Percentiles rank a stretch among this genome's conserved stretches.
These are phyloP conservation scores for Tympanuchus pallidicinctus DNA, from an alignment of 2,113 vertebrate genomes.

Conservation along the genomic window DNA sequence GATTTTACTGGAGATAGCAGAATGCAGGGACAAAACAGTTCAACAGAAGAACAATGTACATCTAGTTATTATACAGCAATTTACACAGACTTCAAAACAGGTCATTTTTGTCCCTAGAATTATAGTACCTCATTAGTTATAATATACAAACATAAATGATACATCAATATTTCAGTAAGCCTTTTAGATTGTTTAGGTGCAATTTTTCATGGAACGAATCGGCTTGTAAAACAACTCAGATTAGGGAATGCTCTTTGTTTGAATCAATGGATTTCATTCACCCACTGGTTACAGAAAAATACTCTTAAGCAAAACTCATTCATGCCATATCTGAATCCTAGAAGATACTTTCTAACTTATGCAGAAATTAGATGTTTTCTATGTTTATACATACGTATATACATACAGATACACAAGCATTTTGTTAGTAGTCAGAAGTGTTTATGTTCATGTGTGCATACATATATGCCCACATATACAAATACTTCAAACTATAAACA, in stretches of 20 bases:
- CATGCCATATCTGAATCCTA: neutral
- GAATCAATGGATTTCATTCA: neutral
- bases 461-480: neutral
- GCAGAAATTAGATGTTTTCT: neutral
- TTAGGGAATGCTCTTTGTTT: neutral
- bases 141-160: neutral
- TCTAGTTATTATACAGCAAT: neutral
- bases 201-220: neutral
- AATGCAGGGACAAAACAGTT: fast-evolving
- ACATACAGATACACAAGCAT: neutral
- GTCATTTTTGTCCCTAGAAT: neutral
- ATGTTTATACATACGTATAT: neutral
- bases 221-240: neutral
- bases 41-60: neutral
- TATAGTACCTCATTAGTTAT: neutral
- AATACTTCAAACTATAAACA: neutral
- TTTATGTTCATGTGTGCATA: neutral
- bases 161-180: neutral
- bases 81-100: neutral
- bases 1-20: neutral
- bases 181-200: neutral
- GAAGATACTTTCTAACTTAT: neutral
- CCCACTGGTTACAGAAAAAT: neutral
- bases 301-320: neutral
- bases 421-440: neutral